Conservation (phyloP, 2,888 invertebrate genomes). For the Acronicta leporina region DNA sequence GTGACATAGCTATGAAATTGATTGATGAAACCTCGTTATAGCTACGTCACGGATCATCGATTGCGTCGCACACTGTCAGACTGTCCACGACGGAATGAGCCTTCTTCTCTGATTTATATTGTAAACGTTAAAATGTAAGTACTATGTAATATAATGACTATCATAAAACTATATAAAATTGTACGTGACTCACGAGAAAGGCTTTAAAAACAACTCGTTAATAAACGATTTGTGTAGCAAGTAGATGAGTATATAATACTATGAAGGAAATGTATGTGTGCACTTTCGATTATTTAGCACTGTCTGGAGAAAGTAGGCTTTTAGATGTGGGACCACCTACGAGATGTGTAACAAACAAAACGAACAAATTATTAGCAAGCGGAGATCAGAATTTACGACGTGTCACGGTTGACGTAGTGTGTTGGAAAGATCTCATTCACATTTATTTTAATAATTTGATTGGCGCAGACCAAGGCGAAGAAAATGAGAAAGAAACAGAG, state of each 20-base stretch:
- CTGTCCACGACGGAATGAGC: not conserved
- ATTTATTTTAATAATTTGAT: no score
- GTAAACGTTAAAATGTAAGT: constrained; percentile 5
- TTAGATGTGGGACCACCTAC: constrained; percentile 20
- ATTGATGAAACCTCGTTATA: no score
- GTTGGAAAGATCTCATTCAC: no score
- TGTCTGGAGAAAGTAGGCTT: constrained; percentile 29
- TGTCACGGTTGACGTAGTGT: no score
- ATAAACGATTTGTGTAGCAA: constrained; percentile 5
- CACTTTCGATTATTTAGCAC: constrained; percentile 34
- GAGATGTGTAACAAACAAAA: constrained; percentile 10
- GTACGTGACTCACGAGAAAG: constrained; percentile 39
- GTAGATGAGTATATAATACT: not conserved
- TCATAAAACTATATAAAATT: constrained; percentile 34
- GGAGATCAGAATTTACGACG: not conserved
- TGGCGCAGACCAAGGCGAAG: no score
- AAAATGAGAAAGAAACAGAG: no score
- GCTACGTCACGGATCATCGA: no score
- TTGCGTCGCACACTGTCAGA: no score
- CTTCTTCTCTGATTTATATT: constrained; percentile 7
- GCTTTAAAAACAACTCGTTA: constrained; percentile 21
- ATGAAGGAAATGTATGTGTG: constrained; percentile 9
- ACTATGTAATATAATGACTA: constrained; percentile 20
- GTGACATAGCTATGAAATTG: no score
- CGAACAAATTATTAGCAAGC: not conserved